Conservation (phyloP, 2,888 invertebrate species). For the Drosophila eohydei region DNA sequence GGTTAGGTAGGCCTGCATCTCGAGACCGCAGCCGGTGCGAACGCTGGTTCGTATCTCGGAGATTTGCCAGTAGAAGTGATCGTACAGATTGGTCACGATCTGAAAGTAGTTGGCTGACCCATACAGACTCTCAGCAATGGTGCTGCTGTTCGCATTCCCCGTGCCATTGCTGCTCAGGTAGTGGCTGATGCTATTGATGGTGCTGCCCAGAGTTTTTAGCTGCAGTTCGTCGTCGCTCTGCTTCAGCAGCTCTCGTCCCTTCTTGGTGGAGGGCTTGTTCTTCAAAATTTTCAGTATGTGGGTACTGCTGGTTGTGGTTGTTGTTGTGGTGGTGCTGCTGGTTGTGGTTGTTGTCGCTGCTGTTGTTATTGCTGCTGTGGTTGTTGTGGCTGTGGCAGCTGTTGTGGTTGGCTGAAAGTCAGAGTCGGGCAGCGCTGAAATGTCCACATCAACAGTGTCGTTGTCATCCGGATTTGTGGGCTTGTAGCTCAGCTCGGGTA, state of each 20-base stretch:
- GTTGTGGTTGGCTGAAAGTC: constrained; percentile 37
- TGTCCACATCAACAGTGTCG: constrained; percentile 59
- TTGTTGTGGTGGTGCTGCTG: constrained; percentile 22
- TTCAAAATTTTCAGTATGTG: constrained; percentile 83
- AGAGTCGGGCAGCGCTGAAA: constrained; percentile 46
- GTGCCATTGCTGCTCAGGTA: constrained; percentile 66
- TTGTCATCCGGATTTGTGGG: constrained; percentile 65
- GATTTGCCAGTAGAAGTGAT: constrained; percentile 84
- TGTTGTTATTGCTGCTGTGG: constrained; percentile 19
- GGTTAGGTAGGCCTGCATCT: constrained; percentile 87
- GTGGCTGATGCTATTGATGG: constrained; percentile 83
- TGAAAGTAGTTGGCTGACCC: constrained; percentile 82
- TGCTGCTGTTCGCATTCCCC: constrained; percentile 35
- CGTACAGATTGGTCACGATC: constrained; percentile 82
- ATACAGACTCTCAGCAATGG: constrained; percentile 64
- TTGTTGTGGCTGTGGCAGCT: constrained; percentile 15
- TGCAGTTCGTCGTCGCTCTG: constrained; percentile 78
- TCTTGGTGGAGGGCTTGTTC: constrained; percentile 74
- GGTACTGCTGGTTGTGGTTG: constrained; percentile 58
- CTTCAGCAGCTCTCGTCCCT: constrained; percentile 78
- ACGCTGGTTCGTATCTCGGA: constrained; percentile 84
- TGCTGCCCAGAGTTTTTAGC: constrained; percentile 75
- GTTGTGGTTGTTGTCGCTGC: constrained; percentile 42
- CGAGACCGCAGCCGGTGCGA: constrained; percentile 86
- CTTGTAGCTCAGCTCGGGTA: constrained; percentile 46